Conservation (phyloP, 2,113 vertebrate genomes). For the Dermatemys mawii region DNA sequence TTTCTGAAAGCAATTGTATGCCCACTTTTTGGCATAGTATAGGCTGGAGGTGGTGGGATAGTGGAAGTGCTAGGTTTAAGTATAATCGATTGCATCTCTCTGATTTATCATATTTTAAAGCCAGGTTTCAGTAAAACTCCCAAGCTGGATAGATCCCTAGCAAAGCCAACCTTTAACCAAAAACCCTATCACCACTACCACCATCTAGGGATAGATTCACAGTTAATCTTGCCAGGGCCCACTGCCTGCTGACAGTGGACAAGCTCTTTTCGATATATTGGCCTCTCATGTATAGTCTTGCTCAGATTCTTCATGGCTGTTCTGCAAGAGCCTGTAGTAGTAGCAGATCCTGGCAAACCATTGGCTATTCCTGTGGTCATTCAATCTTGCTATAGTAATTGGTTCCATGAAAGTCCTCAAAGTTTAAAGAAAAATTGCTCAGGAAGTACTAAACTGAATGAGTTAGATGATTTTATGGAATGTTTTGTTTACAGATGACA, state of each 20-base stretch:
- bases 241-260: neutral
- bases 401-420: slow-evolving; percentile 19
- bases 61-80: neutral
- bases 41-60: neutral
- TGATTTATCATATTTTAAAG: slow-evolving; percentile 40
- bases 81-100: slow-evolving; percentile 13
- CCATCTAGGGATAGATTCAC: neutral
- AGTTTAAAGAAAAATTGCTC: slow-evolving; percentile 33
- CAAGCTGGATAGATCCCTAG: slow-evolving; percentile 10
- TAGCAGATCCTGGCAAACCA: neutral
- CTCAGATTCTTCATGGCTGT: neutral
- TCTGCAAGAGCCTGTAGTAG: neutral
- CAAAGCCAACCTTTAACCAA: neutral
- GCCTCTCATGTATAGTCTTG: neutral
- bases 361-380: slow-evolving; percentile 3
- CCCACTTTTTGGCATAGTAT: neutral
- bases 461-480: slow-evolving; percentile 36
- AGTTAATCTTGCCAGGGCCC: neutral
- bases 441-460: slow-evolving; percentile 3
- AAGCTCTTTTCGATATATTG: neutral
- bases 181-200: no score
- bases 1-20: neutral
- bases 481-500: slow-evolving; percentile 32
- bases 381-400: slow-evolving; percentile 6
- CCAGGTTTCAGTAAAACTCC: slow-evolving; percentile 12